phyloP scores from a whole-genome alignment of 2,888 invertebrate genomes.

The Nasonovia ribisnigri region DNA sequence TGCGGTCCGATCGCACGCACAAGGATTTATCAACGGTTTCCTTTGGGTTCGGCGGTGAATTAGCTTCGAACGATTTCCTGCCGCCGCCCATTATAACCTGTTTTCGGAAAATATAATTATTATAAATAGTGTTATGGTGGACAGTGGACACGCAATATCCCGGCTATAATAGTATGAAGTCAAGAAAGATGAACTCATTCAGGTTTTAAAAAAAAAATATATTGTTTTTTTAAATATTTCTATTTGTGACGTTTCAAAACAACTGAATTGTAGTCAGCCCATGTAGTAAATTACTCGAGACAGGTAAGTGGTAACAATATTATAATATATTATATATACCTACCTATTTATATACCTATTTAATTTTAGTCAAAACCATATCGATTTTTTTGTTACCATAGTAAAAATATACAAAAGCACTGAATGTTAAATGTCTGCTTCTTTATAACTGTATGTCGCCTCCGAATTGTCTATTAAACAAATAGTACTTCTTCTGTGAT shows the following conservation, averaged over 20 bases:
- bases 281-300: neutral
- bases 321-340: too few species aligned
- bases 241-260: neutral
- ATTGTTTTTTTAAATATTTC: too few species aligned
- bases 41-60: constrained; percentile 71
- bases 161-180: neutral
- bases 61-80: constrained; percentile 78
- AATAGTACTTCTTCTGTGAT: too few species aligned
- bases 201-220: neutral
- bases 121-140: neutral
- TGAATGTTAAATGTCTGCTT: too few species aligned
- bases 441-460: too few species aligned
- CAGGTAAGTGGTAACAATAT: too few species aligned
- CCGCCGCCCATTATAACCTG: constrained; percentile 91
- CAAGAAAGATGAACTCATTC: neutral
- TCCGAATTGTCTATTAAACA: too few species aligned
- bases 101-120: neutral
- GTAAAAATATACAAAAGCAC: too few species aligned
- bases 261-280: neutral
- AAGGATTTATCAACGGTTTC: constrained; percentile 75
- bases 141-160: neutral
- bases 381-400: too few species aligned
- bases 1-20: constrained; percentile 80
- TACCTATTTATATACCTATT: too few species aligned
- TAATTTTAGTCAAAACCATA: too few species aligned